Evolutionary conservation across 2,113 vertebrate species (phyloP), one percentile per base, ranked within the genome.

Genomic region (Oreochromis aureus): DNA sequence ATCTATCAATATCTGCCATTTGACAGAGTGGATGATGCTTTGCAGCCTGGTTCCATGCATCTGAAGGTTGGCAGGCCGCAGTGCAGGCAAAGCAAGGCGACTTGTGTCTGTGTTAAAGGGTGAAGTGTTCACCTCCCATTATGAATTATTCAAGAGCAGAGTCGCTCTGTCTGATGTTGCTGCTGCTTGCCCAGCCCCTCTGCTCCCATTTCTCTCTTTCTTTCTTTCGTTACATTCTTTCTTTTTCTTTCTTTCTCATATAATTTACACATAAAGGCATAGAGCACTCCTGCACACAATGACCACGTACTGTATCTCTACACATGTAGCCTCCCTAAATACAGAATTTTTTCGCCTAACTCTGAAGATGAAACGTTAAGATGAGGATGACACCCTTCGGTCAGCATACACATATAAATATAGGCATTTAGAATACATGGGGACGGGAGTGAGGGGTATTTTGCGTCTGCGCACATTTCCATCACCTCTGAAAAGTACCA

Each of bases 121-220:
- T 95, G 94, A 96, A 95, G 95, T 96, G 94, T 95, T 95, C 95
- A 95, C 94, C 96, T 96, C 93, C 94, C 89, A 88, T 89, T 91
- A 95, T 96, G 94, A 96, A 96, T 96, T 94, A 97, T 96, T 96
- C 92, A 96, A 91, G 71, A 87, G 79, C 89, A 93, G 92, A 94
- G 93, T 94, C 84, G 85, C 92, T 95, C 89, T 92, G 94, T 96
- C 94, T 95, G 92, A 93, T 95, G 95, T 94, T 94, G 86, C 93
- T 92, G 91, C 93, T 91, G 89, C 89, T 90, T 81, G 85, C 94
- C 90, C 91, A 93, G 61, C 88, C 93, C 92, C 84, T 94, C 90
- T 94, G 91, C 91, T 90, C 87, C 91, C 91, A 88, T 89, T 92
- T 82, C 36, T 82, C 5, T 87, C 19, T 36, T 55, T 86, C 55